Evolutionary conservation across 2,113 vertebrate species (phyloP).

Genomic region (Cottus gobio): DNA sequence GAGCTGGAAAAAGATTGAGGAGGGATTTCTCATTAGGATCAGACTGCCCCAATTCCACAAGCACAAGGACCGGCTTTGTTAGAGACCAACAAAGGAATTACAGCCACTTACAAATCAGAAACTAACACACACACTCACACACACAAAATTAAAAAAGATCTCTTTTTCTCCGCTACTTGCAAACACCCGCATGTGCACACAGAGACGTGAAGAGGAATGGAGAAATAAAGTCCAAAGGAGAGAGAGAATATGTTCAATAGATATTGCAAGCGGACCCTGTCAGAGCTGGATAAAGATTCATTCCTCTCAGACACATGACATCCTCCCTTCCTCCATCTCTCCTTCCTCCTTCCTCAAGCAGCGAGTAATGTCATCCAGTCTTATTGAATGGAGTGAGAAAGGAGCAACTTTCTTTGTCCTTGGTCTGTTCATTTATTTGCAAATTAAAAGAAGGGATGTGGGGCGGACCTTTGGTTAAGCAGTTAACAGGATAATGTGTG

Average conservation of each 20-base stretch:
- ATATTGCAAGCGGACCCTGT: slow-evolving; percentile 57
- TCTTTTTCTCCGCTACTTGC: slow-evolving; percentile 22
- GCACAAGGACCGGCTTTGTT: slow-evolving; percentile 80
- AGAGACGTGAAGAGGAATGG: no score
- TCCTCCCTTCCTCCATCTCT: slow-evolving; percentile 19
- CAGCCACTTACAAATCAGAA: slow-evolving; percentile 69
- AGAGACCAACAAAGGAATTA: slow-evolving; percentile 74
- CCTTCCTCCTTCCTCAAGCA: slow-evolving; percentile 20
- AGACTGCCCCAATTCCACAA: slow-evolving; percentile 78
- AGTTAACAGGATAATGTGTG: neutral
- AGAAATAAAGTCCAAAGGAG: slow-evolving; percentile 24
- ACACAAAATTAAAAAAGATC: slow-evolving; percentile 29
- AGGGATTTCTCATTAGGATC: slow-evolving; percentile 81
- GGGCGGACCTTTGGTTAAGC: neutral
- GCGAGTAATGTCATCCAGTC: slow-evolving; percentile 43
- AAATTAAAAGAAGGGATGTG: slow-evolving; percentile 25
- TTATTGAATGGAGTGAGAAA: slow-evolving; percentile 64
- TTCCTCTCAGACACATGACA: slow-evolving; percentile 58
- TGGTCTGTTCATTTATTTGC: slow-evolving; percentile 37
- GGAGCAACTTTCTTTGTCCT: slow-evolving; percentile 47
- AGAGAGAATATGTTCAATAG: slow-evolving; percentile 49
- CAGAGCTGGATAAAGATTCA: slow-evolving; percentile 59
- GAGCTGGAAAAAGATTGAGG: slow-evolving; percentile 69
- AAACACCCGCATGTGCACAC: slow-evolving; percentile 39
- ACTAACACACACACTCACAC: slow-evolving; percentile 31